Evolutionary conservation across 2,888 invertebrate species (phyloP).

Genomic region (Halocaridina rubra): DNA sequence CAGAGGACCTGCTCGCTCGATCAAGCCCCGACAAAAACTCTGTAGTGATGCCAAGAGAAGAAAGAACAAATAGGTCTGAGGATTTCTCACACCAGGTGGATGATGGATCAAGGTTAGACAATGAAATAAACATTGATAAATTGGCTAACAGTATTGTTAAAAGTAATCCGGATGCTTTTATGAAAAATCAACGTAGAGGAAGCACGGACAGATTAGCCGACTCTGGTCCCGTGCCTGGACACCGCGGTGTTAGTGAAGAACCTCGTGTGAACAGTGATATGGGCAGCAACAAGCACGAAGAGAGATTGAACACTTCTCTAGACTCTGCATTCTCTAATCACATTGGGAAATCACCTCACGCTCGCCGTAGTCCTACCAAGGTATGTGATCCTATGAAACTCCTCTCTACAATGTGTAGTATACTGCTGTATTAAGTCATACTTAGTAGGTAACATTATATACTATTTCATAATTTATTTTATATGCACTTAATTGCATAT

Average conservation of each 20-base stretch:
- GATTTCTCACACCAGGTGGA: slow-evolving; percentile 1
- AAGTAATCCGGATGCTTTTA: not conserved
- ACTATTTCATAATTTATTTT: no score
- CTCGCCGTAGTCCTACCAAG: slow-evolving; percentile 40
- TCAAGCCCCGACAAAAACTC: not conserved
- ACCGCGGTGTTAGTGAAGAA: slow-evolving; percentile 23
- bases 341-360: slow-evolving; percentile 23
- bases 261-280: slow-evolving; percentile 1
- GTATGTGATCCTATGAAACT: not conserved
- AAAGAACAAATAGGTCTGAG: slow-evolving; percentile 9
- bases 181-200: slow-evolving; percentile 21
- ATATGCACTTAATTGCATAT: no score
- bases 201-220: slow-evolving; percentile 29
- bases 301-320: slow-evolving; percentile 26
- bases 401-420: no score
- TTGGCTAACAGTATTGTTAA: slow-evolving; percentile 3
- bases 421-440: no score
- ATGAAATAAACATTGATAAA: not conserved
- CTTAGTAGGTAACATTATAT: no score
- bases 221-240: not conserved
- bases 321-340: slow-evolving; percentile 34
- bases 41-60: slow-evolving; percentile 2
- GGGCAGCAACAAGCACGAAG: not conserved
- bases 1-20: slow-evolving; percentile 9
- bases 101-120: not conserved